Conservation (phyloP, 2,888 invertebrate genomes). For the Chaetogeoica ovagalla region DNA sequence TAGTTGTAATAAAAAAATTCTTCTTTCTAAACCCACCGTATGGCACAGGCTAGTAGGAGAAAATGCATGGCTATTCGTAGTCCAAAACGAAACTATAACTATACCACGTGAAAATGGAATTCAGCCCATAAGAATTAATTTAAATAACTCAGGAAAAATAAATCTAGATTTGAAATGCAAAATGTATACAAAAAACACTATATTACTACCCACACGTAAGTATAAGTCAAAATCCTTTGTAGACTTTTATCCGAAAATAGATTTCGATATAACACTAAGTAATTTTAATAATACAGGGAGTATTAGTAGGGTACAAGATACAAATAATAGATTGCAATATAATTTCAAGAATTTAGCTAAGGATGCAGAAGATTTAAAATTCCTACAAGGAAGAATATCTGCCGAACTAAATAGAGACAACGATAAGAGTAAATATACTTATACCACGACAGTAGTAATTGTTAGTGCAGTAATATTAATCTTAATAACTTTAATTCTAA, state of each 20-base stretch:
- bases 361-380: too few relatives aligned
- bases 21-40: neutral
- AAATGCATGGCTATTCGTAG: conserved; percentile 10
- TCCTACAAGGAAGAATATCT: too few relatives aligned
- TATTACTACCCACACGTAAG: too few relatives aligned
- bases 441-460: neutral
- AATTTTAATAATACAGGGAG: neutral
- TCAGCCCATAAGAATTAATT: neutral
- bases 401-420: too few relatives aligned
- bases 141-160: neutral
- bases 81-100: too few relatives aligned
- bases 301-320: neutral
- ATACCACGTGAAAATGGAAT: neutral
- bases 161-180: neutral
- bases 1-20: neutral
- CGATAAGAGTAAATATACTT: too few relatives aligned
- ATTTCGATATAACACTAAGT: neutral
- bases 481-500: neutral
- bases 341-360: neutral
- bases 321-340: neutral
- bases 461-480: neutral
- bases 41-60: conserved; percentile 25
- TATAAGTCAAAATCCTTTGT: too few relatives aligned
- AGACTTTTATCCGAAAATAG: neutral
- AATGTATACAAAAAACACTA: conserved; percentile 12